Conservation (phyloP, 2,888 invertebrate species). For the Oligia strigilis region DNA sequence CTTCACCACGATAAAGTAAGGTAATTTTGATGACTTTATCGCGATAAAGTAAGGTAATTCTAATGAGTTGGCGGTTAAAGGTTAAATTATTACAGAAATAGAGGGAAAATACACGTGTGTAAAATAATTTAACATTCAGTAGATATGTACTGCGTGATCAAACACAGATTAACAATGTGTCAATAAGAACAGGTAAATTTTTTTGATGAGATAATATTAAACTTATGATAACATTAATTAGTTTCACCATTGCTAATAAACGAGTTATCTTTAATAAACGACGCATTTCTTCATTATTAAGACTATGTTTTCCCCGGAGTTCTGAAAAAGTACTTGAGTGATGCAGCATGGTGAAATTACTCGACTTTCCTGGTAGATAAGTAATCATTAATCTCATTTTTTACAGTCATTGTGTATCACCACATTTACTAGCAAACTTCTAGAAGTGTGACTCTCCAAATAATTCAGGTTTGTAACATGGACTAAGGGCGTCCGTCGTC, state of each 20-base stretch:
- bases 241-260: slow-evolving; percentile 50
- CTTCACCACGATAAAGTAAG: no score
- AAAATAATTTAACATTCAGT: slow-evolving; percentile 21
- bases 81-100: no score
- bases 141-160: no score
- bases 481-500: no score
- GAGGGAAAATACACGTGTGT: background rate
- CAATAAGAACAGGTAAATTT: slow-evolving; percentile 49
- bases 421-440: background rate
- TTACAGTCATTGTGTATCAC: background rate
- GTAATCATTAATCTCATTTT: background rate
- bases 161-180: slow-evolving; percentile 54
- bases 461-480: background rate
- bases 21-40: no score
- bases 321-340: slow-evolving; percentile 6
- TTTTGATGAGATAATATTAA: slow-evolving; percentile 54
- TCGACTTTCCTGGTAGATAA: background rate
- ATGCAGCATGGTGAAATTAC: background rate
- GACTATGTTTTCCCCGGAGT: slow-evolving; percentile 29
- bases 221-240: slow-evolving; percentile 55
- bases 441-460: background rate
- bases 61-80: no score
- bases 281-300: slow-evolving; percentile 42
- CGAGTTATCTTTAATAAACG: slow-evolving; percentile 54
- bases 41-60: no score